Evolutionary conservation across 2,113 vertebrate species (phyloP).

Genomic region (Eulemur macaco): DNA sequence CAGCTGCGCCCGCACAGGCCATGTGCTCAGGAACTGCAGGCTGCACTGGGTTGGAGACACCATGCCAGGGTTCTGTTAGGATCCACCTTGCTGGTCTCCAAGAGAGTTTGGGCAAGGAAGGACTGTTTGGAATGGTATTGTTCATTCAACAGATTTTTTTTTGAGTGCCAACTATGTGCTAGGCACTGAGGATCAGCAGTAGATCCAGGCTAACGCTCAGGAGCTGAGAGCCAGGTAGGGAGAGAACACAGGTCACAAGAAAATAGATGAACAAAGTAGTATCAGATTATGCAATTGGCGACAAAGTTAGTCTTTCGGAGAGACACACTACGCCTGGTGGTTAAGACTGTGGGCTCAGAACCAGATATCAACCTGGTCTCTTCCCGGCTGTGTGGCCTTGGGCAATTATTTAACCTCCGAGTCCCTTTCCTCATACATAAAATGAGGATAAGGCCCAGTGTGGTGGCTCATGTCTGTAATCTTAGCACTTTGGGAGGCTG

Average conservation of each 20-base stretch:
- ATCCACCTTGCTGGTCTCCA: neutral
- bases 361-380: neutral
- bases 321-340: no score
- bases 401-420: neutral
- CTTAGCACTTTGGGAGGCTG: no score
- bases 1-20: accelerated
- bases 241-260: neutral
- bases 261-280: neutral
- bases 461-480: no score
- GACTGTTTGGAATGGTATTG: neutral
- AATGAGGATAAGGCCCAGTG: neutral
- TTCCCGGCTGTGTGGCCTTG: neutral
- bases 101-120: neutral
- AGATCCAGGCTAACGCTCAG: neutral
- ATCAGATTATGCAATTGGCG: neutral
- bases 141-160: neutral
- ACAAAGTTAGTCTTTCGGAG: neutral
- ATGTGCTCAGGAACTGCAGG: neutral
- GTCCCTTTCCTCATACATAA: neutral
- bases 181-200: neutral
- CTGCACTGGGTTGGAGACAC: neutral
- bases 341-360: neutral
- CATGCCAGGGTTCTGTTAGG: neutral
- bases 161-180: neutral
- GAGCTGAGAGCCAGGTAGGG: neutral